These are phyloP conservation scores for Oreortyx pictus DNA, from an alignment of 2,797 vertebrate species.

Conservation along the genomic window DNA sequence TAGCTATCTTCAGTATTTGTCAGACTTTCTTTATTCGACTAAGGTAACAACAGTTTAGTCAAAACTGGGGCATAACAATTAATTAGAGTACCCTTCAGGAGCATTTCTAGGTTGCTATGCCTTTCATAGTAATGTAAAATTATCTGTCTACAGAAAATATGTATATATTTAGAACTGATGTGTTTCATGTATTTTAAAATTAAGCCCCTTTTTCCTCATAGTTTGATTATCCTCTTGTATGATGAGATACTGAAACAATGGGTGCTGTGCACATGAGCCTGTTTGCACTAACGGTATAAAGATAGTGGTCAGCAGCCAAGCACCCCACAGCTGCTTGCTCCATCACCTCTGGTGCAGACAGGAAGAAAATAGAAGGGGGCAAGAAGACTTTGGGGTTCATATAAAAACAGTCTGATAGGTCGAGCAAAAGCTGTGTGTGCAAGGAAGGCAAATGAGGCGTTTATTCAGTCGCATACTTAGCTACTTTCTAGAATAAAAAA, in stretches of 20 bases:
- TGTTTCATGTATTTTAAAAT: background rate
- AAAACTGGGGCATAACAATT: background rate
- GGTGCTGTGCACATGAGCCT: background rate
- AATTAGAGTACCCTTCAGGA: background rate
- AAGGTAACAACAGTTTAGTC: background rate
- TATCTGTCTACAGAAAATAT: background rate
- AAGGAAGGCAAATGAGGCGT: background rate
- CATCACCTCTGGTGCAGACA: rapidly evolving
- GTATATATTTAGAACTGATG: background rate
- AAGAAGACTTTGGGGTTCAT: background rate
- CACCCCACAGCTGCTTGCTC: rapidly evolving
- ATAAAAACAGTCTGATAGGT: background rate
- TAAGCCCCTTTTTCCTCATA: background rate
- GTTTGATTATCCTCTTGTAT: background rate
- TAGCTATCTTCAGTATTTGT: background rate
- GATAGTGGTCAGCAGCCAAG: background rate
- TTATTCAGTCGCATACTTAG: background rate
- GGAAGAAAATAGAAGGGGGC: background rate
- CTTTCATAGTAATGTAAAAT: background rate
- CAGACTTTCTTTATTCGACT: background rate
- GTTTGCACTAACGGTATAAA: background rate
- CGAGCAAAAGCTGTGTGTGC: background rate
- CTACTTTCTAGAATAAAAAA: background rate
- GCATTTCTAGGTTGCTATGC: background rate
- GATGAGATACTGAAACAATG: background rate